Percentiles rank a stretch among this genome's conserved stretches.
Conservation (phyloP, 1,140 invertebrate genomes). For the Ceratosolen fusciceps region DNA sequence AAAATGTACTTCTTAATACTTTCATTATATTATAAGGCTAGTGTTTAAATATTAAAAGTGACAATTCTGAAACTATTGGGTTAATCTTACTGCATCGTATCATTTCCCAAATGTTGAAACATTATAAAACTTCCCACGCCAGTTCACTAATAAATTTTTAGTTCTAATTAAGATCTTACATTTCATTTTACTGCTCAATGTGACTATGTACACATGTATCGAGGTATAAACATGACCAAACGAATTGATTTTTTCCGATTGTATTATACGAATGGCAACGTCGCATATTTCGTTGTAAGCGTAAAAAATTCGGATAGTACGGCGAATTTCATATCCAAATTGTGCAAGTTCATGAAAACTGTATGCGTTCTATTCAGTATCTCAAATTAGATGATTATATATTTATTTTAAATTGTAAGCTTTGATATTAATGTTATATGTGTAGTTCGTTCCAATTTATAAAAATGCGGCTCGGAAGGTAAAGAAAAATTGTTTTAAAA, state of each 20-base stretch:
- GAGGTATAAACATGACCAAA: background rate
- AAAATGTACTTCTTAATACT: background rate
- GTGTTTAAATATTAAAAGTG: background rate
- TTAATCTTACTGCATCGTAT: background rate
- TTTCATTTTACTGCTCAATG: background rate
- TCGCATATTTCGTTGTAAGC: slow-evolving; percentile 5
- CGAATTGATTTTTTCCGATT: slow-evolving; percentile 16
- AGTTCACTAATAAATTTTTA: background rate
- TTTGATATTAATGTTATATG: too few relatives aligned
- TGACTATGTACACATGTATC: background rate
- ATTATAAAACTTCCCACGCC: background rate
- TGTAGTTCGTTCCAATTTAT: too few relatives aligned
- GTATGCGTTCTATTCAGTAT: background rate
- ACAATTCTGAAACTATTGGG: too few relatives aligned
- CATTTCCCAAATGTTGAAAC: background rate
- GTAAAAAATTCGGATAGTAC: background rate
- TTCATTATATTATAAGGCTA: background rate
- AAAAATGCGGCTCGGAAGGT: too few relatives aligned
- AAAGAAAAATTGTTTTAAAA: too few relatives aligned
- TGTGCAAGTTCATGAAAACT: background rate
- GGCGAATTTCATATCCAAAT: background rate
- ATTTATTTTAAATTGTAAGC: background rate
- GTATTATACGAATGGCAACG: slow-evolving; percentile 8
- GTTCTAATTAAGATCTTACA: background rate
- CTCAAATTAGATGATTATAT: background rate